These are phyloP conservation scores for Gymnocheta viridis DNA, from an alignment of 2,888 invertebrate genomes.

Conservation along the genomic window DNA sequence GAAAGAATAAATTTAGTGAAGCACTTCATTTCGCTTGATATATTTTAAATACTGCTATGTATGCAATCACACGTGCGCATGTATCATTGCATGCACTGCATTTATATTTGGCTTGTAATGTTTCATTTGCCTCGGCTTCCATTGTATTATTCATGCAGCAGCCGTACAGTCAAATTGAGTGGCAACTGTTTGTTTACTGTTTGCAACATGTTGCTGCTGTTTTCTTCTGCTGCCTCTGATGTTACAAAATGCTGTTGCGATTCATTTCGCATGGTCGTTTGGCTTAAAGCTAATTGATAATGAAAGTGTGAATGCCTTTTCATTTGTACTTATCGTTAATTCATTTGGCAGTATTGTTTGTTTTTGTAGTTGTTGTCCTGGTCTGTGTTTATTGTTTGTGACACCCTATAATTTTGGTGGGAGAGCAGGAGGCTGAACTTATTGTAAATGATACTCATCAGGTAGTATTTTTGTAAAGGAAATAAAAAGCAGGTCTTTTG, in stretches of 20 bases:
- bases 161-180: conserved; percentile 68
- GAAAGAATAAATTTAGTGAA: conserved; percentile 36
- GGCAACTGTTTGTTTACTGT: conserved; percentile 62
- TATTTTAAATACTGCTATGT: conserved; percentile 2
- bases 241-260: not conserved
- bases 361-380: not conserved
- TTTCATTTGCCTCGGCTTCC: conserved; percentile 3
- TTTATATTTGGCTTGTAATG: conserved; percentile 15
- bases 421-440: too few relatives aligned
- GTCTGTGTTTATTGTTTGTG: not conserved
- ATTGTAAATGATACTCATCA: not conserved
- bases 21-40: conserved; percentile 57
- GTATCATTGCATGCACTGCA: not conserved
- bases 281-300: conserved; percentile 74
- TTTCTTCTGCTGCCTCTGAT: conserved; percentile 46
- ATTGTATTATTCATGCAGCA: conserved; percentile 21
- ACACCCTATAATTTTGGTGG: conserved; percentile 3
- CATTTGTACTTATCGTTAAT: conserved; percentile 34
- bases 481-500: not conserved
- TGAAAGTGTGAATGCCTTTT: conserved; percentile 74
- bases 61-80: not conserved
- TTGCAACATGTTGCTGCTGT: conserved; percentile 42
- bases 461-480: not conserved
- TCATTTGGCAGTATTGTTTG: conserved; percentile 29
- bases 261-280: conserved; percentile 38